Base-by-base conservation (phyloP, 2,113 vertebrate genomes). In the Marcusenius ussheri region DNA sequence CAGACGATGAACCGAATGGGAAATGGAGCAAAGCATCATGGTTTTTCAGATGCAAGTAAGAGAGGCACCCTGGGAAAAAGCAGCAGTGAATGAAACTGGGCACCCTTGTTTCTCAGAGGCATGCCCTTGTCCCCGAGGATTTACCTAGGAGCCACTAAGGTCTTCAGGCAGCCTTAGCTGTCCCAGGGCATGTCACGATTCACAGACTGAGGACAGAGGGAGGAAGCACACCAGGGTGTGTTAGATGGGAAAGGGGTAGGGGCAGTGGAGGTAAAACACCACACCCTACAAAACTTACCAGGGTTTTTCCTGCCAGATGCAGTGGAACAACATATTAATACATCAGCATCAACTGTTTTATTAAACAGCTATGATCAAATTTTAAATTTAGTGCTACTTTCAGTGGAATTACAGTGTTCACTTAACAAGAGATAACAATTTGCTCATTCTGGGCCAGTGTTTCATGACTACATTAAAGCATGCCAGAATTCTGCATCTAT, bases 141-240 rank as follows among this genome's bases (percentile, higher is more conserved):
- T 96, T 95, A 95, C 95, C 95, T 95, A 96, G 92, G 92, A 91
- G 94, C 92, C 92, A 95, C 93, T 80, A 91, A 90, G 74, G 93
- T 95, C 94, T 92, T 93, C 93, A 90, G 66, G 93, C 93, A 92
- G 93, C 93, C 93, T 94, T 95, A 95, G 95, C 94, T 96, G 95
- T 96, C 96, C 94, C 95, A 96, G 92, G 95, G 94, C 94, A 95
- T 94, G 93, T 96, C 95, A 77, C 94, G 95, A 95, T 83, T 95
- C 95, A 95, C 95, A 95, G 94, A 96, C 96, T 96, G 95, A 94
- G 92, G 93, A 95, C 93, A 95, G 89, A 95, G 94, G 93, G 93
- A 93, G 94, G 94, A 87, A 80, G 86, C 89, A 89, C 83, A 93
- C 90, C 91, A 91, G 91, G 93, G 93, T 92, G 94, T 92, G 94